Evolutionary conservation across 2,113 vertebrate species (phyloP), one percentile per base, ranked within the genome.

Genomic region (Arizona elegans): DNA sequence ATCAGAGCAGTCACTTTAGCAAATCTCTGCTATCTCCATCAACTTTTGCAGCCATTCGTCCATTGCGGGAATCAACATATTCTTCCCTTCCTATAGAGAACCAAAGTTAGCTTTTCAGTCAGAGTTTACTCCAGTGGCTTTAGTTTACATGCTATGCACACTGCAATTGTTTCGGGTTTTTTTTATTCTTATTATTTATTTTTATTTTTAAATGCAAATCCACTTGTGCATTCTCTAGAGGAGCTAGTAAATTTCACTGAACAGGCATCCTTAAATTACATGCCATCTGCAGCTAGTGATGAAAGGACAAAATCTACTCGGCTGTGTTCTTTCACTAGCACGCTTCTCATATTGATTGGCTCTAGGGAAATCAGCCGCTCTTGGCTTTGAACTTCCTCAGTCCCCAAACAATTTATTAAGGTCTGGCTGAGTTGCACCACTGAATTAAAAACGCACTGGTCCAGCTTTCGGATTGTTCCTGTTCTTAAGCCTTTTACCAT

Each of bases 261-360:
- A 97, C 95, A 94, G 97, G 97, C 97, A 98, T 97, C 98, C 96
- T 95, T 98, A 97, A 98, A 98, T 98, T 98, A 93, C 96, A 96
- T 96, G 95, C 97, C 98, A 98, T 98, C 98, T 98, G 98, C 96
- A 98, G 96, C 97, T 97, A 97, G 96, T 97, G 97, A 97, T 97
- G 97, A 97, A 97, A 97, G 97, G 97, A 97, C 96, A 96, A 98
- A 98, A 97, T 97, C 95, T 97, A 98, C 98, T 98, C 98, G 99
- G 98, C 99, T 99, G 98, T 98, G 98, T 98, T 98, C 98, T 96
- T 98, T 96, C 87, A 98, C 98, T 98, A 97, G 94, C 93, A 95
- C 93, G 96, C 97, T 95, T 96, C 97, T 97, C 96, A 96, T 97
- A 97, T 97, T 97, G 96, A 97, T 97, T 96, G 9, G 92, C 97